Base-by-base conservation (phyloP, 2,888 invertebrate genomes). In the Euplexia lucipara region DNA sequence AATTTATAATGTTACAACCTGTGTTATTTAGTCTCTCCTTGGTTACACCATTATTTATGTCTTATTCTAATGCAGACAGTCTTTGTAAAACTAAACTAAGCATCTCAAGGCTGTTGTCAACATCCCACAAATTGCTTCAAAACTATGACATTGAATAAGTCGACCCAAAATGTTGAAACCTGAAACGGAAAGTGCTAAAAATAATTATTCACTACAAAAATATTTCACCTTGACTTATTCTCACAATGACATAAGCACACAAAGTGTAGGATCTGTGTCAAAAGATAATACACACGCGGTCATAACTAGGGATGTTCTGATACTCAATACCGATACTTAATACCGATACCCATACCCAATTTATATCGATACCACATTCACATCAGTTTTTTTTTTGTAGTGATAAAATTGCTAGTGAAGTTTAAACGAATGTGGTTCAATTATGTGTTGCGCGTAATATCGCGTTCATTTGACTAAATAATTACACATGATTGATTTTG, bases 231-330 rank as follows among this genome's bases (percentile, higher is more conserved):
- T 71, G 71, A 67, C 69, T 70, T 72, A 60, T 61, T 54, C 56
- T 58, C 34, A n/a, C 37, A 70, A 49, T 79, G 76, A 62, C 73
- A 60, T 75, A 67, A 74, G 64, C 62, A 71, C 68, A 74, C 58
- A 59, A 65, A 54, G 61, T 66, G 60, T 47, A 58, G 67, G 56
- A 75, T 71, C 47, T 61, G 64, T 70, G 71, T 67, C 64, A 69
- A 53, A 63, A 65, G 70, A 75, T 77, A 72, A 79, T 69, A 75
- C 52, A 66, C 67, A 63, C 56, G 44, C 66, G 34, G 54, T 30
- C 66, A 49, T 63, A 61, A 57, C 62, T 76, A 78, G 73, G 51
- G 78, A 63, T 68, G 76, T 60, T 3, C 42, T 39, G 3, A 14
- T 16, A n/a, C 0, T 1, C 30, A n/a, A 35, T 45, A 48, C 16